phyloP scores from a whole-genome alignment of 2,888 invertebrate species.

The Colletes collaris region DNA sequence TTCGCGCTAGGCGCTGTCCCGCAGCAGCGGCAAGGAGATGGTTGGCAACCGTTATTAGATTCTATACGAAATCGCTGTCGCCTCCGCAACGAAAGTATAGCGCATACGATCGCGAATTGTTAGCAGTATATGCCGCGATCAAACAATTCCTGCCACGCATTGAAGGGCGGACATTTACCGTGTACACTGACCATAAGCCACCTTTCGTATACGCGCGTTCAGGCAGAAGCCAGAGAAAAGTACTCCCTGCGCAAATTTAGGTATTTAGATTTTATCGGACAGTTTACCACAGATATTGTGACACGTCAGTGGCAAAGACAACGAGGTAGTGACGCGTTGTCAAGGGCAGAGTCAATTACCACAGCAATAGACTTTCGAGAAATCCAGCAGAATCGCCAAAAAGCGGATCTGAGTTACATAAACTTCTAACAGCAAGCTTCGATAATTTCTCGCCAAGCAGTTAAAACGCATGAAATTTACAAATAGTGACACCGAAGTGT shows the following conservation, averaged over 20 bases:
- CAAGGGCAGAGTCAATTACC: not conserved
- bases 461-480: not conserved
- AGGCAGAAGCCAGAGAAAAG: not conserved
- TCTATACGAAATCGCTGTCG: not conserved
- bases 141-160: not conserved
- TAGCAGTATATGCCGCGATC: not conserved
- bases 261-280: constrained; percentile 7
- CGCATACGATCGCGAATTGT: constrained; percentile 6
- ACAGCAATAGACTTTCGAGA: not conserved
- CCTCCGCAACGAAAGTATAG: not conserved
- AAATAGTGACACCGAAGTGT: not conserved
- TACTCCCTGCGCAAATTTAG: not conserved
- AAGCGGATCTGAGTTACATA: not conserved
- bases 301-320: constrained; percentile 6
- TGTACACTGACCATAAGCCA: constrained; percentile 7
- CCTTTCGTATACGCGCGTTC: not conserved
- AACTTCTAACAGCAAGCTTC: not conserved
- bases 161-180: not conserved
- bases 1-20: constrained; percentile 2
- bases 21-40: constrained; percentile 8
- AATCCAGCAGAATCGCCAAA: not conserved
- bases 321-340: not conserved
- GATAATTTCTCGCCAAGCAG: not conserved
- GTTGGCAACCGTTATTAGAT: too few species aligned
- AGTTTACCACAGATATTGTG: constrained; percentile 8